Percentiles rank a stretch among this genome's conserved stretches.
Conservation (phyloP, 2,113 vertebrate genomes). For the Cavia porcellus region DNA sequence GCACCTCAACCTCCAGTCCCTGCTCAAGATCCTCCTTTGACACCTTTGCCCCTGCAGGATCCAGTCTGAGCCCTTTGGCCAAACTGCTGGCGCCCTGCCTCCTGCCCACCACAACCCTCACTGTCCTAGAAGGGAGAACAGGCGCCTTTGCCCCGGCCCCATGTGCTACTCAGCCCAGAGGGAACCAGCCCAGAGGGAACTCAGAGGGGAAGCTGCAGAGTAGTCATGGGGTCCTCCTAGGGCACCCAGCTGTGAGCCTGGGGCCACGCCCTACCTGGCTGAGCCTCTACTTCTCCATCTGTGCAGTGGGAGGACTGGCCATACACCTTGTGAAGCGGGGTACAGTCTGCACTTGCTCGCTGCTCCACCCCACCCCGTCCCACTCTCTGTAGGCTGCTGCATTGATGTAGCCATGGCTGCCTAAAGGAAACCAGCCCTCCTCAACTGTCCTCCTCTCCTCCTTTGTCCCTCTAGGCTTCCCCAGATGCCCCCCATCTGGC, state of each 20-base stretch:
- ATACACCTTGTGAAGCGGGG: fast-evolving
- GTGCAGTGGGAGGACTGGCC: neutral
- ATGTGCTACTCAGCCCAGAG: neutral
- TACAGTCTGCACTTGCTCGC: neutral
- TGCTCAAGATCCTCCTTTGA: neutral
- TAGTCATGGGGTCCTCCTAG: neutral
- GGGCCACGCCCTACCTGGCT: neutral
- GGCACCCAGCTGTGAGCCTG: neutral
- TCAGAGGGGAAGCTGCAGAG: neutral
- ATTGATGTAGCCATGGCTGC: neutral
- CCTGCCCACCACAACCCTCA: neutral
- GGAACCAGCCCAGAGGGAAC: neutral
- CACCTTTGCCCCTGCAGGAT: neutral
- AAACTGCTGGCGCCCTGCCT: neutral
- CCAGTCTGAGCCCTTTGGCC: neutral
- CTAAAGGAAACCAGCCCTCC: neutral
- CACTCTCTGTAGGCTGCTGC: neutral
- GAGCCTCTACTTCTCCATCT: neutral
- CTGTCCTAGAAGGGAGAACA: neutral
- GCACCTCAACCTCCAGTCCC: neutral
- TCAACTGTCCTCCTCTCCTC: neutral
- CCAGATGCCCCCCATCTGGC: no score
- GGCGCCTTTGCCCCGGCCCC: neutral
- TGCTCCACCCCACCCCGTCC: neutral
- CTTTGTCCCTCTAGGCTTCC: neutral